Base-by-base conservation (phyloP, 2,113 vertebrate species). In the Anoplopoma fimbria region DNA sequence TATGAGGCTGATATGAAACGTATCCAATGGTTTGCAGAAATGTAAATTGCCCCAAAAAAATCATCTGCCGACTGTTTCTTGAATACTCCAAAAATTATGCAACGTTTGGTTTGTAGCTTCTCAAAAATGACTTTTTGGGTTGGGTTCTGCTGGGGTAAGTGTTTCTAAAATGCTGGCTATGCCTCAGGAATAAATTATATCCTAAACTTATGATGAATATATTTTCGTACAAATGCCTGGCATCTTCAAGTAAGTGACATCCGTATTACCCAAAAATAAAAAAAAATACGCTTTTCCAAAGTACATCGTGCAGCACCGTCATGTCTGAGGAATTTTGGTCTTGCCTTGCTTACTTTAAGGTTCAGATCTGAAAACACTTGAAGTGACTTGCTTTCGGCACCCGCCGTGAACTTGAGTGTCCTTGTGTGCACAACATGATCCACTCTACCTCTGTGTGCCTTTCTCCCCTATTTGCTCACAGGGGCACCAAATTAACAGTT, bases 401-500 rank as follows among this genome's bases (percentile, higher is more conserved):
- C 53, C 4, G 4, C 68, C 14, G 15, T 42, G 47, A 38, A 53
- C 67, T 77, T 67, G 61, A 77, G 51, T 49, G 73, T 71, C 76
- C 73, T 84, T 71, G 68, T 29, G 74, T 63, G 36, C 57, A 47
- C 29, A 51, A 70, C 78, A 25, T 2, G 4, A 81, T 74, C 57
- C 60, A 9, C 69, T 53, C 1, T 6, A 12, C 40, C 60, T 40
- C 49, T 2, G 51, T 25, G 29, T 55, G 27, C n/a, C 31, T 47
- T 25, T 33, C 31, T 23, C 38, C 14, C 33, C 29, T 0, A 0
- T 69, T 79, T 67, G 33, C 58, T 75, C 61, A 72, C 51, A 9
- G 38, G 49, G 49, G 19, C 57, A 33, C 63, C 60, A 75, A 78
- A 87, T 83, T 14, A 79, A 85, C 58, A 82, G 79, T 85, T 83